phyloP scores from a whole-genome alignment of 2,888 invertebrate species.

The Apocheima hispidaria region DNA sequence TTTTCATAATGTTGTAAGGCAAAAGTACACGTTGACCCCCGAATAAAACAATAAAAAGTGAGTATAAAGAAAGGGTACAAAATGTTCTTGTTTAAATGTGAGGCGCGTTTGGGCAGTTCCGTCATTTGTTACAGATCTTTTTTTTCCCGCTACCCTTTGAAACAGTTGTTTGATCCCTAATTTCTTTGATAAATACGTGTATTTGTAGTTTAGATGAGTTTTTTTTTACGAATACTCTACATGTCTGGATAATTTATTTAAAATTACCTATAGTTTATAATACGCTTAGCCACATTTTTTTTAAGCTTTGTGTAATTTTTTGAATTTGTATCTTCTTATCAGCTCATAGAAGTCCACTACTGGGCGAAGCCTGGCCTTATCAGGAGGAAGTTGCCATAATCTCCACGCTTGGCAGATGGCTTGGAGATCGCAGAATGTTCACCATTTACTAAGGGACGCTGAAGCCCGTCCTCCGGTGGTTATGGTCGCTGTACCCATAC shows the following conservation, averaged over 20 bases:
- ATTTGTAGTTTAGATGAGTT: constrained; percentile 19
- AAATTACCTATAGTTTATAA: too few relatives aligned
- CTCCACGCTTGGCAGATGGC: too few relatives aligned
- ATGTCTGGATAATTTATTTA: not conserved
- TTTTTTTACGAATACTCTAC: not conserved
- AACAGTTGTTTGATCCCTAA: constrained; percentile 54
- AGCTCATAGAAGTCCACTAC: too few relatives aligned
- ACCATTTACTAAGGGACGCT: too few relatives aligned
- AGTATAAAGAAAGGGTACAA: constrained; percentile 78
- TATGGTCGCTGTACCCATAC: too few relatives aligned
- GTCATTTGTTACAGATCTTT: constrained; percentile 76
- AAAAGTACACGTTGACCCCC: constrained; percentile 81
- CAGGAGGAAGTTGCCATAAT: too few relatives aligned
- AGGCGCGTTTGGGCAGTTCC: constrained; percentile 72
- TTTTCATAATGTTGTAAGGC: constrained; percentile 72
- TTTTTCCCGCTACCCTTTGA: constrained; percentile 67
- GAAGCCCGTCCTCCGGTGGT: too few relatives aligned
- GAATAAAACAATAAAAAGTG: constrained; percentile 81
- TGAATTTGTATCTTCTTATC: too few relatives aligned
- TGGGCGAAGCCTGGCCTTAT: too few relatives aligned
- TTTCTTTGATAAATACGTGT: constrained; percentile 42
- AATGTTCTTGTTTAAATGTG: constrained; percentile 79
- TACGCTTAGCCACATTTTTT: too few relatives aligned
- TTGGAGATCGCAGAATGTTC: too few relatives aligned
- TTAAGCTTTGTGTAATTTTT: too few relatives aligned